These are phyloP conservation scores for Pterobdella sp. DNA, from an alignment of 2,888 invertebrate species.

Conservation along the genomic window DNA sequence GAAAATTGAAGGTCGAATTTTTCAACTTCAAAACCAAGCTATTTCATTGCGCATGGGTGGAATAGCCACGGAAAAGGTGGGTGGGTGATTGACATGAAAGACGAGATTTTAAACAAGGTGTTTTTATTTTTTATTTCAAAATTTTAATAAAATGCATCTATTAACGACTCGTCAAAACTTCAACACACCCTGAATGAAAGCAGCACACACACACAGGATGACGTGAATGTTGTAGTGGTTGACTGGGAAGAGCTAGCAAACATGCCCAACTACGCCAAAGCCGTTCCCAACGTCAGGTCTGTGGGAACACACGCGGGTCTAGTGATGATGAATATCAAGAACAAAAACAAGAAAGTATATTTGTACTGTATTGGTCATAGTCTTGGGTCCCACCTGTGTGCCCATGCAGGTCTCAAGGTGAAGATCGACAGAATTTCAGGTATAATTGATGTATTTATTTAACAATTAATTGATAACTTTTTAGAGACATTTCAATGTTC, in stretches of 20 bases:
- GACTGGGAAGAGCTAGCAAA: not conserved
- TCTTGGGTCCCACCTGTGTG: not conserved
- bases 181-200: not conserved
- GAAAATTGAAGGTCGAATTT: slow-evolving; percentile 6
- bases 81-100: not conserved
- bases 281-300: not conserved
- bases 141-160: not conserved
- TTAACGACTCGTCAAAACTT: not conserved
- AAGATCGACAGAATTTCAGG: not conserved
- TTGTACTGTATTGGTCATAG: slow-evolving; percentile 5
- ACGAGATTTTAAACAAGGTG: not conserved
- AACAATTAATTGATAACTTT: no score
- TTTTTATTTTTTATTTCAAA: not conserved
- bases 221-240: not conserved
- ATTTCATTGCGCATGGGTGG: slow-evolving; percentile 7
- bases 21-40: not conserved
- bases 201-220: not conserved
- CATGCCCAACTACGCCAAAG: not conserved
- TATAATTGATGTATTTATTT: not conserved
- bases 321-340: not conserved
- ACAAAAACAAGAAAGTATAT: not conserved
- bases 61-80: not conserved
- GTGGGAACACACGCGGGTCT: not conserved
- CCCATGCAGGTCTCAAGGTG: not conserved
- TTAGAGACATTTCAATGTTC: no score